Conservation (phyloP, 1,140 invertebrate genomes). For the Bombus pascuorum region DNA sequence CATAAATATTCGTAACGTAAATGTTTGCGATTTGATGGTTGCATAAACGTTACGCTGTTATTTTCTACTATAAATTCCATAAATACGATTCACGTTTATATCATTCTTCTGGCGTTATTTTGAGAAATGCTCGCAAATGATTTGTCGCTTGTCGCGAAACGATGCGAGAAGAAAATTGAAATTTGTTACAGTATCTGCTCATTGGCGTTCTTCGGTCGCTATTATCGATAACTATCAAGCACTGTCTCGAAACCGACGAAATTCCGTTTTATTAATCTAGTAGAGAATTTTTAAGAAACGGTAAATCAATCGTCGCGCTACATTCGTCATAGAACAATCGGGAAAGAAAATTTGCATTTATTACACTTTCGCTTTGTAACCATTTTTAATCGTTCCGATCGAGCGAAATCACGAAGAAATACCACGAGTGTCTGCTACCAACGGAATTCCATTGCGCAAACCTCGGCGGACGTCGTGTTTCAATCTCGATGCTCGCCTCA, state of each 20-base stretch:
- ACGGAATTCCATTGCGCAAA: conserved; percentile 34
- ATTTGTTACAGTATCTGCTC: no score
- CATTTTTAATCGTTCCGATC: neutral
- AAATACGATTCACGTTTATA: no score
- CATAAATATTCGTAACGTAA: no score
- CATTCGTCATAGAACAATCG: neutral
- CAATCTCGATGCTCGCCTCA: conserved; percentile 36
- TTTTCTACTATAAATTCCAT: no score
- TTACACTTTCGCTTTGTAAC: no score
- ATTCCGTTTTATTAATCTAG: no score
- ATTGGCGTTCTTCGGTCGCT: no score
- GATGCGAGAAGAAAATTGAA: neutral
- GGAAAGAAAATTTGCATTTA: conserved; percentile 8
- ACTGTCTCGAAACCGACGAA: no score
- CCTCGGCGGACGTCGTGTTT: conserved; percentile 14
- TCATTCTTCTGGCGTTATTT: neutral
- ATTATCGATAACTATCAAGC: no score
- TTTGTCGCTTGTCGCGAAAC: neutral
- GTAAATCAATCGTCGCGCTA: neutral
- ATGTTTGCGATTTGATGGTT: no score
- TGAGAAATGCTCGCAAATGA: neutral
- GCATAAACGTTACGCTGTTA: no score
- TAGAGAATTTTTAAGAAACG: no score
- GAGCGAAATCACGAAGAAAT: conserved; percentile 3
- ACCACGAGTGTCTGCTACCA: neutral